Conservation (phyloP, 2,888 invertebrate genomes). For the Balanococcus diminutus region DNA sequence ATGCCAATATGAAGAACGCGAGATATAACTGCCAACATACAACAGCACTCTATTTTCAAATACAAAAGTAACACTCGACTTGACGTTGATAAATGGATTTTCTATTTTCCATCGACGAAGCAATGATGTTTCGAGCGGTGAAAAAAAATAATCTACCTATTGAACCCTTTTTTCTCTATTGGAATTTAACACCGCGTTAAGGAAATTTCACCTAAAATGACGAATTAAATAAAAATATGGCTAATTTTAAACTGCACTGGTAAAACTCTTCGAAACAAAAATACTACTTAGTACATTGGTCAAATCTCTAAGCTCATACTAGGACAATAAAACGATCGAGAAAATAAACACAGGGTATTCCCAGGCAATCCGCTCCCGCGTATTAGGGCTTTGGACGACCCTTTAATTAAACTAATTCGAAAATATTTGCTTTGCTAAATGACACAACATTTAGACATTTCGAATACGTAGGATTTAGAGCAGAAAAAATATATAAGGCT, state of each 20-base stretch:
- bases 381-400: too few relatives aligned
- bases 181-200: neutral
- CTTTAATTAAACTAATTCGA: neutral
- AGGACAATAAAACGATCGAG: too few relatives aligned
- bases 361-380: too few relatives aligned
- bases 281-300: too few relatives aligned
- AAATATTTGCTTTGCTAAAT: slow-evolving; percentile 8
- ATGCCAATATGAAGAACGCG: slow-evolving; percentile 35
- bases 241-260: neutral
- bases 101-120: slow-evolving; percentile 6
- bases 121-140: neutral
- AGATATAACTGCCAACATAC: slow-evolving; percentile 18
- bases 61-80: slow-evolving; percentile 31
- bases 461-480: neutral
- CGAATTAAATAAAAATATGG: neutral
- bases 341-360: too few relatives aligned
- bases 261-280: neutral
- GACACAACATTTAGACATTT: neutral
- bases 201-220: neutral
- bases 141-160: neutral
- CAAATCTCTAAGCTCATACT: too few relatives aligned
- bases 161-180: neutral
- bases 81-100: slow-evolving; percentile 35
- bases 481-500: neutral
- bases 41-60: slow-evolving; percentile 21